Evolutionary conservation across 92 coral and sea anemone genomes (phyloP).

Genomic region (Porites cylindrica): DNA sequence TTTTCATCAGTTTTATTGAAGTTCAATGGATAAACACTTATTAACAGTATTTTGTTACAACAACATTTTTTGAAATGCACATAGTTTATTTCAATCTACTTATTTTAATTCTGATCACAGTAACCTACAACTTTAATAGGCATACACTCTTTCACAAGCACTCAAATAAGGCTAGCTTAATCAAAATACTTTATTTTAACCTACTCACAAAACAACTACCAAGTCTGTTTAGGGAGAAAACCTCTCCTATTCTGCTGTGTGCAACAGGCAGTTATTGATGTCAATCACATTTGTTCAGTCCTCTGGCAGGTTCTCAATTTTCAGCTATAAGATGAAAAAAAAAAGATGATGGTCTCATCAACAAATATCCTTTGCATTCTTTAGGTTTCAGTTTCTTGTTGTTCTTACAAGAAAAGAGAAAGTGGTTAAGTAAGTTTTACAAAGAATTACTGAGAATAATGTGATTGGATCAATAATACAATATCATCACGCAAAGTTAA

Average conservation of each 20-base stretch:
- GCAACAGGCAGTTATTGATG: neutral
- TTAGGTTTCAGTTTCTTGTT: too few relatives aligned
- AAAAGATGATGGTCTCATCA: neutral
- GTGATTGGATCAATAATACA: too few relatives aligned
- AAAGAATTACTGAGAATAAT: too few relatives aligned
- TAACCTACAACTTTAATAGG: too few relatives aligned
- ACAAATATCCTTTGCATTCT: too few relatives aligned
- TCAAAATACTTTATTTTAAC: neutral
- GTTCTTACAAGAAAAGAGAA: too few relatives aligned
- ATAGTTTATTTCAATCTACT: too few relatives aligned
- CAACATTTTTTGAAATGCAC: neutral
- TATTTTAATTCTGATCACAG: too few relatives aligned
- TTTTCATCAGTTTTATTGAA: neutral
- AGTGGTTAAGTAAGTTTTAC: too few relatives aligned
- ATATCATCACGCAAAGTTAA: too few relatives aligned
- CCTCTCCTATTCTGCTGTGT: neutral
- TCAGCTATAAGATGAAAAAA: conserved; percentile 15
- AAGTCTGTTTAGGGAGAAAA: neutral
- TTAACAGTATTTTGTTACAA: neutral
- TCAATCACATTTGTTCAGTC: neutral
- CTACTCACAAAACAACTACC: neutral
- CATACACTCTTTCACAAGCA: too few relatives aligned
- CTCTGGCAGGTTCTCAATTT: conserved; percentile 45
- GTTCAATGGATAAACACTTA: neutral
- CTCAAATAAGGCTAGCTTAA: neutral